Evolutionary conservation across 2,797 vertebrate species (phyloP), one percentile per base, ranked within the genome.

Genomic region (Carapus acus): DNA sequence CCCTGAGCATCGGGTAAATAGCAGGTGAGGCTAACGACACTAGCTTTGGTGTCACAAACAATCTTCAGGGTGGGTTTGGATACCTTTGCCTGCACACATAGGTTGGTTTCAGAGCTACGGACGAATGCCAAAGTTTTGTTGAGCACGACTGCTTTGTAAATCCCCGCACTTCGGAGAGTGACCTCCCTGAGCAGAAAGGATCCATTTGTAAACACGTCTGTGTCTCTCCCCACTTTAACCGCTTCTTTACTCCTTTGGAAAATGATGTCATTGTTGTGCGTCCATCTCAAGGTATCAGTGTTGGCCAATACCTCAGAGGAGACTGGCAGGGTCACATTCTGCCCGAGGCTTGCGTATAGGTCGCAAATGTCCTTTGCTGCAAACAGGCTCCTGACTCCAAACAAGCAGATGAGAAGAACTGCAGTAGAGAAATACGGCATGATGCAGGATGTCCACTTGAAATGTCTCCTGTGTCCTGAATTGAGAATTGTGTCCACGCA

Each of bases 51-150:
- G 40, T 81, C 78, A 34, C 83, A 86, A 7, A 2, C 13, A 22
- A 72, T 80, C 19, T 7, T 14, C 15, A 85, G 57, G 7, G 37
- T 18, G 44, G 85, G 85, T 43, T 80, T 83, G 1, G 48, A 7
- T 8, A 77, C 65, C 39, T 58, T 80, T 14, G 76, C 70, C 53
- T 74, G 40, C 27, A 83, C 1, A 24, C 78, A 83, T 20, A 86
- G 50, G 4, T 2, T 62, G 3, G 29, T 3, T 0, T 1, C 58
- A 77, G 66, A 75, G 0, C 12, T 1, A 34, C 38, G 58, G 2
- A 4, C 34, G 3, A 4, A 1, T 7, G 38, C 61, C 0, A 1
- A 0, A 11, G 49, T 75, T 1, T 12, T 3, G 37, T 54, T 2
- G 2, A 36, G 2, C 15, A 70, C 36, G 0, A 42, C 1, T 23